These are phyloP conservation scores for Dissostichus mawsoni DNA, from an alignment of 2,113 vertebrate genomes.

Conservation along the genomic window DNA sequence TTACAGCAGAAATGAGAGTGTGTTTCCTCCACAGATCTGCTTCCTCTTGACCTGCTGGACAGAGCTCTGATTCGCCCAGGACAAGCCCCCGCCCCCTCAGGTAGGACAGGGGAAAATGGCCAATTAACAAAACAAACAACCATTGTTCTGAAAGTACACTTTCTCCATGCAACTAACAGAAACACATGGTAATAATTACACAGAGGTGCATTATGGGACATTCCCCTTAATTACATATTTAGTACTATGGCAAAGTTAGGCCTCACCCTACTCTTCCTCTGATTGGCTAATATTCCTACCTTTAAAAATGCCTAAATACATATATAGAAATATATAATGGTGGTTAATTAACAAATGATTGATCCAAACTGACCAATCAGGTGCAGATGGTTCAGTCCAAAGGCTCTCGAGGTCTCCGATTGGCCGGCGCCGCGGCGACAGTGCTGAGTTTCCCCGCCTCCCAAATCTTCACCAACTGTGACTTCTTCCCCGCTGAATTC, in stretches of 20 bases:
- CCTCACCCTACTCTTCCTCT: too few species aligned
- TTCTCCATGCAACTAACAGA: too few species aligned
- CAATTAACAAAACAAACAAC: too few species aligned
- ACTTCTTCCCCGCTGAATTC: conserved; percentile 92
- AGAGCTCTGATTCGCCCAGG: conserved; percentile 72
- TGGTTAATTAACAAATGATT: neutral
- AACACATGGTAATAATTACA: too few species aligned
- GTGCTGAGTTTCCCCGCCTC: conserved; percentile 87
- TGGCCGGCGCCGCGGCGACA: conserved; percentile 63
- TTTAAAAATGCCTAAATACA: too few species aligned
- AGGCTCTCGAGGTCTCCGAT: conserved; percentile 86
- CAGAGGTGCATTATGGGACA: too few species aligned
- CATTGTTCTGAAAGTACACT: too few species aligned
- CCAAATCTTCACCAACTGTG: conserved; percentile 89
- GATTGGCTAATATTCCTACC: too few species aligned
- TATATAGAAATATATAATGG: too few species aligned
- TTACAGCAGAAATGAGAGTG: neutral
- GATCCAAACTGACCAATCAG: conserved; percentile 3
- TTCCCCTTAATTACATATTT: too few species aligned
- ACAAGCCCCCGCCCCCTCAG: conserved; percentile 33
- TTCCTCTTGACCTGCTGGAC: conserved; percentile 90
- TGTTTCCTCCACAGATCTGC: conserved; percentile 85
- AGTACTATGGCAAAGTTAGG: too few species aligned
- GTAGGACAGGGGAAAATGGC: conserved; percentile 49
- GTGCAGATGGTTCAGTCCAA: conserved; percentile 86